These are phyloP conservation scores for Aegithalos caudatus DNA, from an alignment of 2,113 vertebrate genomes.

Conservation along the genomic window DNA sequence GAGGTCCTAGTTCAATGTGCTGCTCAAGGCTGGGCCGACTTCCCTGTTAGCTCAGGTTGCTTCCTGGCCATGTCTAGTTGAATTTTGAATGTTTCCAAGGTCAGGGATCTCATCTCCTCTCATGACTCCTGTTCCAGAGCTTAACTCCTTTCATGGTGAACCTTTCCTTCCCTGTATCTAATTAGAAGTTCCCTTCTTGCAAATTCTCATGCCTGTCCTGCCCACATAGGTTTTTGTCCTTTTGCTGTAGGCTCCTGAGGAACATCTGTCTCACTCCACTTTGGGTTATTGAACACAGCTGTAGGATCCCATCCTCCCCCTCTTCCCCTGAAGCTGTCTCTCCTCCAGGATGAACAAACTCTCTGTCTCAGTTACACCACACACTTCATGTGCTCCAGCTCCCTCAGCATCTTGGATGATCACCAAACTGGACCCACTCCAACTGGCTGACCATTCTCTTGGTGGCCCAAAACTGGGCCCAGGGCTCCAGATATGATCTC, in stretches of 20 bases:
- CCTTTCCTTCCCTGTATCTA: neutral
- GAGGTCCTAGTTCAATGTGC: neutral
- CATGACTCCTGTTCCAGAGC: neutral
- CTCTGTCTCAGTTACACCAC: neutral
- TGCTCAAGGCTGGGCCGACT: neutral
- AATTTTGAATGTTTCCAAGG: neutral
- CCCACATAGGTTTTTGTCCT: neutral
- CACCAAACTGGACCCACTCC: neutral
- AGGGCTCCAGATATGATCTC: neutral
- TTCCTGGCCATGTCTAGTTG: neutral
- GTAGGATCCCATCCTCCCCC: neutral
- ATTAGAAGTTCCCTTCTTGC: neutral
- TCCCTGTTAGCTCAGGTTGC: neutral
- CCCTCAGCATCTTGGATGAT: neutral
- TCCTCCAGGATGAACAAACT: neutral
- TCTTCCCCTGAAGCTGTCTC: neutral
- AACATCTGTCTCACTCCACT: neutral
- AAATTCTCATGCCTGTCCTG: neutral
- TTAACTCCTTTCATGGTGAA: neutral
- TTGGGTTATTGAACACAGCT: neutral
- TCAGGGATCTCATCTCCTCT: neutral
- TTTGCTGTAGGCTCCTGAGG: neutral
- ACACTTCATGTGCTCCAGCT: neutral
- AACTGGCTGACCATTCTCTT: neutral
- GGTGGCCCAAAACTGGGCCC: neutral